Evolutionary conservation across 2,888 invertebrate species (phyloP).

Genomic region (Pantelozetes paolii): DNA sequence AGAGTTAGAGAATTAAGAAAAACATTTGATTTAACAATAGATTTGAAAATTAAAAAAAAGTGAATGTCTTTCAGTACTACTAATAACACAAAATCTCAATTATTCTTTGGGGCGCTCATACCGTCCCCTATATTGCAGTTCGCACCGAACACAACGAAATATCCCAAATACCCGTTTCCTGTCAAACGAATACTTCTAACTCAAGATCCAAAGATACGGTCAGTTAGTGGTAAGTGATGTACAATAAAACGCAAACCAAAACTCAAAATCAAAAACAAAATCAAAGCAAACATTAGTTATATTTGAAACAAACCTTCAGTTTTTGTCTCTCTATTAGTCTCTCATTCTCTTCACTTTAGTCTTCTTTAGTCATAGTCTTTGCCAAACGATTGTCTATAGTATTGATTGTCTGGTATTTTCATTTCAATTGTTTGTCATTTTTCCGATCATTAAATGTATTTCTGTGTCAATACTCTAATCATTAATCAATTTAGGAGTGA

Average conservation of each 20-base stretch:
- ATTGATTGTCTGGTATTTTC: slow-evolving; percentile 12
- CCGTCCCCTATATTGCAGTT: slow-evolving; percentile 38
- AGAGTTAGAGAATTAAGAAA: not conserved
- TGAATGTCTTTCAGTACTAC: slow-evolving; percentile 6
- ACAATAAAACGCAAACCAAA: not conserved
- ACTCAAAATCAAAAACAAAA: not conserved
- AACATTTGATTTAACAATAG: not conserved
- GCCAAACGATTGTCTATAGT: not conserved
- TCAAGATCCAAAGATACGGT: slow-evolving; percentile 58
- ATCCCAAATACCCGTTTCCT: slow-evolving; percentile 54
- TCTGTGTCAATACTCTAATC: not conserved
- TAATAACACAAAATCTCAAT: not conserved
- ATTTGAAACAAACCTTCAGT: not conserved
- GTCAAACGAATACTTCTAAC: slow-evolving; percentile 60
- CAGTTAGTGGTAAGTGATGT: slow-evolving; percentile 40
- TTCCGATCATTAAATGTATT: not conserved
- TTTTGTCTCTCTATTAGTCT: not conserved
- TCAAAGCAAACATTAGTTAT: not conserved
- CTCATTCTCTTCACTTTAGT: not conserved
- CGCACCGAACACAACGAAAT: slow-evolving; percentile 42
- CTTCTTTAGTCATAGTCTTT: slow-evolving; percentile 17
- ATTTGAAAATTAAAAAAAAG: not conserved
- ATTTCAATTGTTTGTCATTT: not conserved
- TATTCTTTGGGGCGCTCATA: not conserved
- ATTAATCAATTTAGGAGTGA: not conserved